phyloP scores from a whole-genome alignment of 2,888 invertebrate species.

The Napeogenes sylphis region DNA sequence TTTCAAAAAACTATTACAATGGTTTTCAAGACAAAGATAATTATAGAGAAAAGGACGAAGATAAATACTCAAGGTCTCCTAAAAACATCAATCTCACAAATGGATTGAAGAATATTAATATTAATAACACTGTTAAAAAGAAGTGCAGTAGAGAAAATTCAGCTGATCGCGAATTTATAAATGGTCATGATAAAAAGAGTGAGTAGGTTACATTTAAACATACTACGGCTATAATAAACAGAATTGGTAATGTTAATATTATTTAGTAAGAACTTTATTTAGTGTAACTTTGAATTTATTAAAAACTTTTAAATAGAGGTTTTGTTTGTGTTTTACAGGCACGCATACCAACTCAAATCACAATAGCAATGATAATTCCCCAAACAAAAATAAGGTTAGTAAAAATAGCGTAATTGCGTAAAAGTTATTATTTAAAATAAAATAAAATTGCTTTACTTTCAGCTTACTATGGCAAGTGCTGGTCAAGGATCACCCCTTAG shows the following conservation, averaged over 20 bases:
- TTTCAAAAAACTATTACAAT: conserved; percentile 68
- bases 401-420: neutral
- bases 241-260: neutral
- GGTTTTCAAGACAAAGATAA: conserved; percentile 58
- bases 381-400: conserved; percentile 66
- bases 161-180: conserved; percentile 55
- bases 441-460: conserved; percentile 35
- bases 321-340: conserved; percentile 44
- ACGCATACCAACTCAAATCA: conserved; percentile 62
- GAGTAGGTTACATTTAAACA: conserved; percentile 19
- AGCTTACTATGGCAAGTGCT: conserved; percentile 74
- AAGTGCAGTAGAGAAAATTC: conserved; percentile 62
- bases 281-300: neutral
- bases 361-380: conserved; percentile 67
- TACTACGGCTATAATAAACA: neutral
- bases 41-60: conserved; percentile 44
- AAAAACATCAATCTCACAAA: conserved; percentile 68
- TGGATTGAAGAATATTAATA: conserved; percentile 67
- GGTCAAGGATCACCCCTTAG: conserved; percentile 87
- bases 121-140: conserved; percentile 66
- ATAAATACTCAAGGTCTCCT: conserved; percentile 54
- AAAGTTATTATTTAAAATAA: neutral
- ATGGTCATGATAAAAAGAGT: conserved; percentile 66
- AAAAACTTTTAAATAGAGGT: neutral
- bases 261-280: neutral